Conservation (phyloP, 2,113 vertebrate genomes). For the Ploceus nigricollis region DNA sequence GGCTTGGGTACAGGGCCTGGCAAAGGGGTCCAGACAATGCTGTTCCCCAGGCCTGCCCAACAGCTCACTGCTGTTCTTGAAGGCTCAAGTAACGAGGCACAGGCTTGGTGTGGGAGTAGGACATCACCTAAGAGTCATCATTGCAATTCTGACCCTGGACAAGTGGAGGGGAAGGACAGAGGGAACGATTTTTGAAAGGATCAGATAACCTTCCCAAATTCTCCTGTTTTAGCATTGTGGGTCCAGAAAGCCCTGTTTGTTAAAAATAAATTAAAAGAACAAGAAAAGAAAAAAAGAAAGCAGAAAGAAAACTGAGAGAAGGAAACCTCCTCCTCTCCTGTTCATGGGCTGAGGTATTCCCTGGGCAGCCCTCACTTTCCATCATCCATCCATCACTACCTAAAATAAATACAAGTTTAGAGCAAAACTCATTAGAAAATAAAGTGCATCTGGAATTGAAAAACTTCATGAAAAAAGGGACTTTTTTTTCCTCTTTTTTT, state of each 20-base stretch:
- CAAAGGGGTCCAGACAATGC: not conserved
- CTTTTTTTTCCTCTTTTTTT: conserved; percentile 5
- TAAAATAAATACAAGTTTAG: conserved; percentile 15
- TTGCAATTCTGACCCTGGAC: not conserved
- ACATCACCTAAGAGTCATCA: not conserved
- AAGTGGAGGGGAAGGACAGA: not conserved
- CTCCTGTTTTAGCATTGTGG: not conserved
- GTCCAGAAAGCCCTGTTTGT: conserved; percentile 14
- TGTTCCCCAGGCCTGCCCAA: not conserved
- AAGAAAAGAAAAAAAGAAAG: not conserved
- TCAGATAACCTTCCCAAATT: not conserved
- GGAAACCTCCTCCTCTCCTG: not conserved
- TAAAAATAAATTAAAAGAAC: not conserved
- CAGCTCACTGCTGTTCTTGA: not conserved
- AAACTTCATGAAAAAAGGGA: conserved; percentile 21
- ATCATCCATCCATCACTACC: not conserved
- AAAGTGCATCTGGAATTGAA: conserved; percentile 42
- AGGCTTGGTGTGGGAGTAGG: not conserved
- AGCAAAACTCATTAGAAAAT: conserved; percentile 54
- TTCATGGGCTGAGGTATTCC: not conserved
- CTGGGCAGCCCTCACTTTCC: conserved; percentile 37
- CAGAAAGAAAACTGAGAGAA: not conserved
- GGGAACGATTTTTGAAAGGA: not conserved
- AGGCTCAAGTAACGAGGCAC: not conserved
- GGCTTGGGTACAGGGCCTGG: not conserved